phyloP scores from a whole-genome alignment of 2,888 invertebrate genomes.

The Eupeodes latifasciatus region DNA sequence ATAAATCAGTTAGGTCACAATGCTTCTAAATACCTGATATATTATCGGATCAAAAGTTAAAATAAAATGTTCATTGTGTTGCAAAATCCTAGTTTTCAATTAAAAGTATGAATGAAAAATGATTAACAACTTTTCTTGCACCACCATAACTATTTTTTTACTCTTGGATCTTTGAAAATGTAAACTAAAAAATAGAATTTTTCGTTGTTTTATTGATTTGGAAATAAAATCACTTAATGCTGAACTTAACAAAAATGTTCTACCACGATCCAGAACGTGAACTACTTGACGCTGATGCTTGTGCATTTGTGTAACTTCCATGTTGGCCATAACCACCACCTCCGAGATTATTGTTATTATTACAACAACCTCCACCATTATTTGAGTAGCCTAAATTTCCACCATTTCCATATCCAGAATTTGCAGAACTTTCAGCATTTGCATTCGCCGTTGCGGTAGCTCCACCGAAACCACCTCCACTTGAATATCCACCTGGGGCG shows the following conservation, averaged over 20 bases:
- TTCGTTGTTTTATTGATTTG: neutral
- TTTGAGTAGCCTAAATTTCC: slow-evolving; percentile 50
- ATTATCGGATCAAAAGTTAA: no score
- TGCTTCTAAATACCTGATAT: no score
- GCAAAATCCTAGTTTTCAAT: no score
- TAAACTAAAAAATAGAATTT: neutral
- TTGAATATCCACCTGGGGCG: slow-evolving; percentile 17
- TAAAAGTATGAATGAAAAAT: no score
- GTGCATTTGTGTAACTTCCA: slow-evolving; percentile 37
- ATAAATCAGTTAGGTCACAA: no score
- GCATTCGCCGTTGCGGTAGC: slow-evolving; percentile 33
- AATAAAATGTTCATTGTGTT: no score
- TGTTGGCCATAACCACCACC: slow-evolving; percentile 3
- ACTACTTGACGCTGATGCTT: slow-evolving; percentile 64
- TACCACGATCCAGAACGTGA: slow-evolving; percentile 64
- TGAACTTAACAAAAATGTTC: neutral
- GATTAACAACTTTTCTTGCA: no score
- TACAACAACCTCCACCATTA: slow-evolving; percentile 37
- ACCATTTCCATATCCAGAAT: slow-evolving; percentile 48
- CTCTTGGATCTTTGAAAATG: neutral
- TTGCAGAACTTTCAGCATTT: slow-evolving; percentile 36
- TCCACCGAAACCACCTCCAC: slow-evolving; percentile 5
- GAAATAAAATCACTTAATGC: neutral
- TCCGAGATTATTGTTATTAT: slow-evolving; percentile 5
- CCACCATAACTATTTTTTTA: no score